These are phyloP conservation scores for Ypsolopha scabrella DNA, from an alignment of 2,888 invertebrate species.

Conservation along the genomic window DNA sequence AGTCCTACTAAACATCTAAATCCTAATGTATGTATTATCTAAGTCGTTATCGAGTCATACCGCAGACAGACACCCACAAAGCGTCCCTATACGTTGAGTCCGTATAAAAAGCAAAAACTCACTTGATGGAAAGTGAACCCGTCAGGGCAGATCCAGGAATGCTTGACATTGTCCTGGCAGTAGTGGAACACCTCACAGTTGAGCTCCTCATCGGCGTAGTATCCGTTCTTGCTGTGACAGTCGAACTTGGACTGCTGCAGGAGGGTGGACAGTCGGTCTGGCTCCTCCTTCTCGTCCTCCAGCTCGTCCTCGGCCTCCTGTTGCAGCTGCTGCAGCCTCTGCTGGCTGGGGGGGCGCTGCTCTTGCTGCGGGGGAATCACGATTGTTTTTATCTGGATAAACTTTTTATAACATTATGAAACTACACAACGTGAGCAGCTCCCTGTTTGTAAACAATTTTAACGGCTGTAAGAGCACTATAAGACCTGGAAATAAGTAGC, in stretches of 20 bases:
- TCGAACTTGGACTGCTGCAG: conserved; percentile 87
- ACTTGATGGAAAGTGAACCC: conserved; percentile 91
- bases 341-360: conserved; percentile 30
- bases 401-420: too few species aligned
- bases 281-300: conserved; percentile 84
- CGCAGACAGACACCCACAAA: too few species aligned
- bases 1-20: too few species aligned
- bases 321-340: conserved; percentile 35
- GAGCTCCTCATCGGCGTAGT: conserved; percentile 91
- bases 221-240: conserved; percentile 87
- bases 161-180: conserved; percentile 89
- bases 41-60: too few species aligned
- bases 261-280: conserved; percentile 83
- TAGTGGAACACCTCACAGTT: conserved; percentile 95
- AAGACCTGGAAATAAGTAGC: too few species aligned
- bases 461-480: too few species aligned
- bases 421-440: too few species aligned
- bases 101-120: conserved; percentile 10
- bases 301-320: conserved; percentile 55
- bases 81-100: too few species aligned
- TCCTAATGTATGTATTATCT: too few species aligned
- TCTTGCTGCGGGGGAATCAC: conserved; percentile 24
- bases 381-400: conserved; percentile 1
- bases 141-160: conserved; percentile 94
- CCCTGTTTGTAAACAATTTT: too few species aligned